phyloP scores from a whole-genome alignment of 2,888 invertebrate species.

The Lepidocyrtinus sp. region DNA sequence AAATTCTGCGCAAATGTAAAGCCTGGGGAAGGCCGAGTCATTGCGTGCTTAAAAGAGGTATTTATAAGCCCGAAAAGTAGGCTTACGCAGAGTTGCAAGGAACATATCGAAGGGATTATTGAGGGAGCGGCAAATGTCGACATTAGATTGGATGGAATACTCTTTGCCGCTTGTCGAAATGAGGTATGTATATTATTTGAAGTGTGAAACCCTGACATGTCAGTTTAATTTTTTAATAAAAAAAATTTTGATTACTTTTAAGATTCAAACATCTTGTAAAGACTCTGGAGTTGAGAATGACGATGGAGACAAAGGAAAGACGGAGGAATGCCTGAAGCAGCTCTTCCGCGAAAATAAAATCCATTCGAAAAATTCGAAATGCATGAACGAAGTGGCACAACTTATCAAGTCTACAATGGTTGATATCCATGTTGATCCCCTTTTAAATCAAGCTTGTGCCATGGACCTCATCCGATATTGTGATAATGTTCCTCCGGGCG shows the following conservation, averaged over 20 bases:
- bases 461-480: slow-evolving; percentile 83
- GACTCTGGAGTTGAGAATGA: slow-evolving; percentile 64
- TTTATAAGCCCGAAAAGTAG: slow-evolving; percentile 59
- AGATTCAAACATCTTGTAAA: slow-evolving; percentile 62
- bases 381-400: slow-evolving; percentile 88
- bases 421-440: slow-evolving; percentile 95
- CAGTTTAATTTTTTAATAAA: not conserved
- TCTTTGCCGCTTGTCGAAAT: slow-evolving; percentile 84
- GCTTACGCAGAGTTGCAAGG: slow-evolving; percentile 78
- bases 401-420: slow-evolving; percentile 88
- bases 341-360: slow-evolving; percentile 83
- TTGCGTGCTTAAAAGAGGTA: slow-evolving; percentile 65
- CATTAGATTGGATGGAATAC: slow-evolving; percentile 89
- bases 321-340: slow-evolving; percentile 93
- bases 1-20: slow-evolving; percentile 78
- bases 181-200: slow-evolving; percentile 74
- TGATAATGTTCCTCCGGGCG: slow-evolving; percentile 86
- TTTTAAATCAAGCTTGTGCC: slow-evolving; percentile 90
- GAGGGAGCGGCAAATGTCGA: slow-evolving; percentile 89
- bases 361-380: slow-evolving; percentile 81
- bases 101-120: slow-evolving; percentile 85
- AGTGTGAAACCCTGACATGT: not conserved
- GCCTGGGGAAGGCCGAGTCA: slow-evolving; percentile 65
- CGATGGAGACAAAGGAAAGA: slow-evolving; percentile 77
- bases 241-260: slow-evolving; percentile 4